Percentiles rank a stretch among this genome's conserved stretches.
Conservation (phyloP, 2,888 invertebrate species). For the Lasioglossum zephyrum region DNA sequence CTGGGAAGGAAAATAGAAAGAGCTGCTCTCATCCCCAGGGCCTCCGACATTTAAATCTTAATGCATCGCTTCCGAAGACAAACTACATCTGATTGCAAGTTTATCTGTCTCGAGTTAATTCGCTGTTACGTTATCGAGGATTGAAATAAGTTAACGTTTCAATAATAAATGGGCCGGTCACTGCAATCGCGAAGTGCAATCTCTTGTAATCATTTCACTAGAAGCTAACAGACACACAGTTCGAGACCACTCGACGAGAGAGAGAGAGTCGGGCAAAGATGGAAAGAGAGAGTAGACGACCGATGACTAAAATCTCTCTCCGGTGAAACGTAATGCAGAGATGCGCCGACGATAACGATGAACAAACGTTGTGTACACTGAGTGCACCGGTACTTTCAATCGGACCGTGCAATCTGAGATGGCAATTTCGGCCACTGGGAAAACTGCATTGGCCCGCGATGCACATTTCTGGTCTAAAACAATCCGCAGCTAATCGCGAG, state of each 20-base stretch:
- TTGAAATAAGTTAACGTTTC: conserved; percentile 23
- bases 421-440: conserved; percentile 7
- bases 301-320: conserved; percentile 24
- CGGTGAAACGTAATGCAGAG: neutral
- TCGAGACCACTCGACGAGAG: neutral
- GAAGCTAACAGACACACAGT: conserved; percentile 12
- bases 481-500: conserved; percentile 12
- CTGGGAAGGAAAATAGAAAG: neutral
- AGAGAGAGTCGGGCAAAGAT: too few species aligned
- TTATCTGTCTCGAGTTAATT: conserved; percentile 11
- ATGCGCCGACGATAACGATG: conserved; percentile 23
- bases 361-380: conserved; percentile 12
- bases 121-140: conserved; percentile 10
- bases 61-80: conserved; percentile 5
- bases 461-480: conserved; percentile 14
- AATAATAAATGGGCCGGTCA: conserved; percentile 10
- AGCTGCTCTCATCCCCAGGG: neutral
- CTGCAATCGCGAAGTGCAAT: conserved; percentile 27
- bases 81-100: conserved; percentile 10
- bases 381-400: conserved; percentile 4
- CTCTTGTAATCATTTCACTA: conserved; percentile 22
- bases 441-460: neutral
- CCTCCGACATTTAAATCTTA: conserved; percentile 6
- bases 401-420: conserved; percentile 16
- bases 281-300: neutral